A percentile compares a stretch with the other conserved stretches of the same genome.
phyloP scores from a whole-genome alignment of 1,140 invertebrate genomes.

The Anthonomus grandis region DNA sequence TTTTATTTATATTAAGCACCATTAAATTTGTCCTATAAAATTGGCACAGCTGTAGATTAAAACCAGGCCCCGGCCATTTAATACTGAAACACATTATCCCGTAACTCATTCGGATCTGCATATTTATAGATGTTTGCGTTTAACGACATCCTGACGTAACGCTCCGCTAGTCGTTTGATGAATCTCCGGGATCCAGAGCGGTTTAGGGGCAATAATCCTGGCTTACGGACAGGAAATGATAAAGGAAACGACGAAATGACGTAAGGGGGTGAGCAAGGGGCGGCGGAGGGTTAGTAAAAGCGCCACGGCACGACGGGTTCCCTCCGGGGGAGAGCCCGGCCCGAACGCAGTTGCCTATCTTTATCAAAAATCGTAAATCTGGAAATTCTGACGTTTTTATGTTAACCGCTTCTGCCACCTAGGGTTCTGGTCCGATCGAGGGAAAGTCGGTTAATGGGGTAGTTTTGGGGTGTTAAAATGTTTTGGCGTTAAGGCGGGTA shows the following conservation, averaged over 20 bases:
- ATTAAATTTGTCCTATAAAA: too few relatives aligned
- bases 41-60: too few relatives aligned
- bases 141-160: slow-evolving; percentile 23
- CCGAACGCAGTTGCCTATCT: slow-evolving; percentile 24
- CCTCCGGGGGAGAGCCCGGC: slow-evolving; percentile 11
- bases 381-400: slow-evolving; percentile 25
- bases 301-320: too few relatives aligned
- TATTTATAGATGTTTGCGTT: slow-evolving; percentile 29
- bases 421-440: slow-evolving; percentile 9
- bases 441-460: slow-evolving; percentile 15
- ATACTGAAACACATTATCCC: too few relatives aligned
- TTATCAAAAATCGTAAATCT: slow-evolving; percentile 30
- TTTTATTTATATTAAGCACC: too few relatives aligned
- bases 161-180: slow-evolving; percentile 11
- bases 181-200: too few relatives aligned
- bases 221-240: slow-evolving; percentile 30
- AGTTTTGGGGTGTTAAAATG: slow-evolving; percentile 11
- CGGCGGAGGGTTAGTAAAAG: too few relatives aligned
- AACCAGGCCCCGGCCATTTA: too few relatives aligned
- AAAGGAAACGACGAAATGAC: slow-evolving; percentile 24
- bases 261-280: too few relatives aligned
- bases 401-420: slow-evolving; percentile 19
- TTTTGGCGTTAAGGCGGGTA: slow-evolving; percentile 3
- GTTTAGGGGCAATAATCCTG: slow-evolving; percentile 27
- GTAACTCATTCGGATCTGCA: too few relatives aligned